Evolutionary conservation across 2,113 vertebrate species (phyloP).

Genomic region (Bubalus kerabau): DNA sequence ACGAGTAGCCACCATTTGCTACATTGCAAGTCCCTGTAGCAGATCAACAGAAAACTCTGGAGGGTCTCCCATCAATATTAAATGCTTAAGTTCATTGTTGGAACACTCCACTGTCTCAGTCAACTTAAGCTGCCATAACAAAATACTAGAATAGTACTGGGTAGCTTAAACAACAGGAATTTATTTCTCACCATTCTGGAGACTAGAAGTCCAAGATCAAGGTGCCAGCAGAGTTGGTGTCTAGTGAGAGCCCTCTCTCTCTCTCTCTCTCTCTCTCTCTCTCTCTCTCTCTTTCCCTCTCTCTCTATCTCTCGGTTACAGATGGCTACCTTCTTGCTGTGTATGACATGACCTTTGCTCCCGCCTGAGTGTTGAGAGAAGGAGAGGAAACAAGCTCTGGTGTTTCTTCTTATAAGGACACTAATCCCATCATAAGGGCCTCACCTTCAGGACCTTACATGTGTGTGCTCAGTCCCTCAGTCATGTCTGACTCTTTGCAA

Average conservation of each 20-base stretch:
- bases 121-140: not conserved
- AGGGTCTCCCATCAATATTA: not conserved
- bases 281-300: too few relatives aligned
- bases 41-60: not conserved
- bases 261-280: too few relatives aligned
- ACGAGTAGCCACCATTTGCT: too few relatives aligned
- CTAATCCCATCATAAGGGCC: not conserved
- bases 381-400: not conserved
- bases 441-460: not conserved
- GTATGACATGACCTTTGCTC: not conserved
- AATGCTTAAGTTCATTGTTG: not conserved
- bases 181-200: not conserved
- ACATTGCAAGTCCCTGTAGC: not conserved
- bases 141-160: not conserved
- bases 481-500: not conserved
- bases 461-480: fast-evolving
- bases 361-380: not conserved
- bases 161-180: not conserved
- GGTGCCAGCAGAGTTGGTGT: not conserved
- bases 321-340: not conserved
- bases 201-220: not conserved
- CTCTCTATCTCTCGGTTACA: not conserved
- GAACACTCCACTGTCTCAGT: not conserved
- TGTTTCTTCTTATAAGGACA: not conserved
- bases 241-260: not conserved